Evolutionary conservation across 2,888 invertebrate species (phyloP).

Genomic region (Sthenelais limicola): DNA sequence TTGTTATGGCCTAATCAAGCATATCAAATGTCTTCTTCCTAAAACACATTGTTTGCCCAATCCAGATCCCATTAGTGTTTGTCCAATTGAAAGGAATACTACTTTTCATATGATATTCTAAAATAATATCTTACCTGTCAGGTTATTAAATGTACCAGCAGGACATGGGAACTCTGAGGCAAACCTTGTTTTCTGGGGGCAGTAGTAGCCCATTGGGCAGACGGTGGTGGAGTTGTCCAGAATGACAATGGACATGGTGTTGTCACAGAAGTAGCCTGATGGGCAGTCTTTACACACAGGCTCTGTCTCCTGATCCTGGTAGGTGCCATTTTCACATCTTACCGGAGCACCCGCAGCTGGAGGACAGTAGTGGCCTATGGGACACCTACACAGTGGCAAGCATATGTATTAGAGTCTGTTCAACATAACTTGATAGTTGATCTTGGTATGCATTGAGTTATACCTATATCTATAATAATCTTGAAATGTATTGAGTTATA

Average conservation of each 20-base stretch:
- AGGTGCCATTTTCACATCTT: slow-evolving; percentile 66
- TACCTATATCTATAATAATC: neutral
- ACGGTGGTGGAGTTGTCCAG: slow-evolving; percentile 62
- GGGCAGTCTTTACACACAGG: slow-evolving; percentile 62
- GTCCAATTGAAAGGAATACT: too few species aligned
- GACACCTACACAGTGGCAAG: slow-evolving; percentile 56
- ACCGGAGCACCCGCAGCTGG: slow-evolving; percentile 58
- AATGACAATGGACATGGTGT: slow-evolving; percentile 64
- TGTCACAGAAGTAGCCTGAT: slow-evolving; percentile 69
- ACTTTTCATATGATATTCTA: too few species aligned
- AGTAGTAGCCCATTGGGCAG: slow-evolving; percentile 67
- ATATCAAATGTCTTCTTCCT: too few species aligned
- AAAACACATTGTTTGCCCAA: too few species aligned
- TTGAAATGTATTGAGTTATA: neutral
- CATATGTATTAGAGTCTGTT: neutral
- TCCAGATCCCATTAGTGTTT: too few species aligned
- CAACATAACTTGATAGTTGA: neutral
- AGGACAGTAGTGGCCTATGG: slow-evolving; percentile 67
- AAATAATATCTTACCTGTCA: slow-evolving; percentile 62
- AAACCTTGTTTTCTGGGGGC: slow-evolving; percentile 63
- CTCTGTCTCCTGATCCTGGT: slow-evolving; percentile 62
- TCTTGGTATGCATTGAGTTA: neutral
- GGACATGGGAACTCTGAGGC: slow-evolving; percentile 65
- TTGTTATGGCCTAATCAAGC: too few species aligned
- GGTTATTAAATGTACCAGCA: slow-evolving; percentile 67